These are phyloP conservation scores for Chymomyza procnemis DNA, from an alignment of 2,888 invertebrate species.

Conservation along the genomic window DNA sequence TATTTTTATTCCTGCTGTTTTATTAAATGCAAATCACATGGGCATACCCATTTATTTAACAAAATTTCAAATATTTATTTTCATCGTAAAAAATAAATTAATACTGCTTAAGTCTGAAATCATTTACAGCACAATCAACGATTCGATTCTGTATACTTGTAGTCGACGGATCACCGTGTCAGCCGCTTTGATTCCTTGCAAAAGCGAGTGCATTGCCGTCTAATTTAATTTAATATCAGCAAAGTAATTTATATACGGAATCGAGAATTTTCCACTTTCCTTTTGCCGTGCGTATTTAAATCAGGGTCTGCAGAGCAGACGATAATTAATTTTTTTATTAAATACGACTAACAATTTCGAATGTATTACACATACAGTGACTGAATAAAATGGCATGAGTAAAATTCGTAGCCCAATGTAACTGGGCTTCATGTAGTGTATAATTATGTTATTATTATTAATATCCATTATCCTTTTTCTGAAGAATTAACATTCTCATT, in stretches of 20 bases:
- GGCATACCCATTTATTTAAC: constrained; percentile 33
- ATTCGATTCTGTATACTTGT: background rate
- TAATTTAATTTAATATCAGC: constrained; percentile 32
- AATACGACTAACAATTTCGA: constrained; percentile 11
- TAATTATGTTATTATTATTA: too few species aligned
- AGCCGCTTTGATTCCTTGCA: background rate
- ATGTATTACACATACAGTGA: too few species aligned
- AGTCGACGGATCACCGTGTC: background rate
- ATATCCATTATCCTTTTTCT: constrained; percentile 71
- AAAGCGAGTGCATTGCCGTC: background rate
- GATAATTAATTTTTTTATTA: constrained; percentile 23
- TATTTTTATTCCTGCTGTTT: constrained; percentile 10
- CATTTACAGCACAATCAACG: constrained; percentile 27
- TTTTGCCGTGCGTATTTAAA: background rate
- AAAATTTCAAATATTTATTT: constrained; percentile 36
- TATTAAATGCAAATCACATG: constrained; percentile 34
- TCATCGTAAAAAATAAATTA: constrained; percentile 38
- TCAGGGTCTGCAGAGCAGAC: background rate
- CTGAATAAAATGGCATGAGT: too few species aligned
- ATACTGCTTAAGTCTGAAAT: constrained; percentile 48
- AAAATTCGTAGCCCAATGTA: too few species aligned
- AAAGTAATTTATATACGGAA: background rate
- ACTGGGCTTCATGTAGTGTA: background rate
- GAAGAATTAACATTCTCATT: constrained; percentile 52
- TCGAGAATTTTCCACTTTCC: background rate